Percentiles rank a stretch among this genome's conserved stretches.
Evolutionary conservation across 2,797 vertebrate genomes (phyloP).

Genomic region (Enteromius viviparus): DNA sequence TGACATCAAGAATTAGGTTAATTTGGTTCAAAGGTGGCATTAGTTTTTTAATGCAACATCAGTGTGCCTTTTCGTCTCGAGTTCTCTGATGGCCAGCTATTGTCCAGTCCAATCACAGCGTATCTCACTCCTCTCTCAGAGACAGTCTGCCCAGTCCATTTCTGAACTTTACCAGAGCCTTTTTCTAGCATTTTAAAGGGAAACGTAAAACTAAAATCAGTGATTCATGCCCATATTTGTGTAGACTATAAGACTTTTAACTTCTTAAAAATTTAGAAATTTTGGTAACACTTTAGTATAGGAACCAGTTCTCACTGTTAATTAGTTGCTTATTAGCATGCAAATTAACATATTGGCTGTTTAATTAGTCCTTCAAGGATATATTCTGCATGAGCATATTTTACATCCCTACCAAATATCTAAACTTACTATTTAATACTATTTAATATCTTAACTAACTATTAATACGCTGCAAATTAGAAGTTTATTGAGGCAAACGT

Average conservation of each 20-base stretch:
- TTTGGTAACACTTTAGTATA: background rate
- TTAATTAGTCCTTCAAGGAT: too few relatives aligned
- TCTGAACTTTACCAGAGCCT: background rate
- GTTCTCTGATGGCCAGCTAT: conserved; percentile 23
- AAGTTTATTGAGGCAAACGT: too few relatives aligned
- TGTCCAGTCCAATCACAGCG: conserved; percentile 35
- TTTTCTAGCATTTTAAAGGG: background rate
- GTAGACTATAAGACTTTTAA: conserved; percentile 23
- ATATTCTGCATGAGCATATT: too few relatives aligned
- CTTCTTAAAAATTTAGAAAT: conserved; percentile 25
- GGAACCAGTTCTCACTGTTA: too few relatives aligned
- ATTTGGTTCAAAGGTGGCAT: conserved; percentile 23
- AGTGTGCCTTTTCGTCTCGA: conserved; percentile 8
- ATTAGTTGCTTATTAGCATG: too few relatives aligned
- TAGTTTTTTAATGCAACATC: conserved; percentile 13
- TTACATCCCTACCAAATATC: too few relatives aligned
- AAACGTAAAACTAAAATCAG: too few relatives aligned
- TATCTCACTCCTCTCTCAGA: background rate
- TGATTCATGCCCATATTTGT: too few relatives aligned
- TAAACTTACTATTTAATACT: too few relatives aligned
- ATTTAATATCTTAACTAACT: too few relatives aligned
- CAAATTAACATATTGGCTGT: too few relatives aligned
- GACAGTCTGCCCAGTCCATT: background rate
- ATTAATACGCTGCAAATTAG: too few relatives aligned
- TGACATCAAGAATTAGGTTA: background rate